Evolutionary conservation across 2,797 vertebrate species (phyloP).

Genomic region (Netta rufina): DNA sequence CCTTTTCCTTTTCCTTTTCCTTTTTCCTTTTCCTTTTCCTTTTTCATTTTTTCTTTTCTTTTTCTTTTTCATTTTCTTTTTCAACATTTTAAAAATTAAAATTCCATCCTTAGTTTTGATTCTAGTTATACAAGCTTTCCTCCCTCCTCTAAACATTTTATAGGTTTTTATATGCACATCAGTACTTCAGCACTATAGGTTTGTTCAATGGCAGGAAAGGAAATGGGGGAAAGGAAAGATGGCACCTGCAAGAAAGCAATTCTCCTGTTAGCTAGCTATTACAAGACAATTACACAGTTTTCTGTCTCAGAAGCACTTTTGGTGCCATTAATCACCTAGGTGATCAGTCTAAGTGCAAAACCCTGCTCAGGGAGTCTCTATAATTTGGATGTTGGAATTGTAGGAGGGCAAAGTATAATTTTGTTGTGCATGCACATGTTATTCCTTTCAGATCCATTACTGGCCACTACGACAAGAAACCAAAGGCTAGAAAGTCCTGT

Average conservation of each 20-base stretch:
- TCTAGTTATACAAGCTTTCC: background rate
- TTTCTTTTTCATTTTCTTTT: too few relatives aligned
- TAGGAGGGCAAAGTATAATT: background rate
- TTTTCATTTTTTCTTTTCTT: too few relatives aligned
- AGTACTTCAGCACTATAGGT: background rate
- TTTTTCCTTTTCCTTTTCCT: too few relatives aligned
- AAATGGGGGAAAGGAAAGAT: background rate
- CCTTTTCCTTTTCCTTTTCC: too few relatives aligned
- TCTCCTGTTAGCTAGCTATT: background rate
- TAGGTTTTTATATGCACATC: background rate
- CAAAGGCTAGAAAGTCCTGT: background rate
- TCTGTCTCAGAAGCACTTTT: background rate
- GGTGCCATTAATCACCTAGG: background rate
- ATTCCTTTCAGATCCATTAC: background rate
- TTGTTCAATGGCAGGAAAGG: background rate
- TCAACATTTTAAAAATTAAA: background rate
- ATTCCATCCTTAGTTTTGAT: background rate
- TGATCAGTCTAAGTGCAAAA: background rate
- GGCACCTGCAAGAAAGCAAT: background rate
- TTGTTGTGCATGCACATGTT: background rate
- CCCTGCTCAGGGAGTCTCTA: accelerated
- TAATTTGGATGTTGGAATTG: background rate
- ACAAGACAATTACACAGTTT: background rate
- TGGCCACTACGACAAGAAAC: background rate
- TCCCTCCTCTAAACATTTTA: background rate